Evolutionary conservation across 2,888 invertebrate species (phyloP).

Genomic region (Dicyrtomina minuta): DNA sequence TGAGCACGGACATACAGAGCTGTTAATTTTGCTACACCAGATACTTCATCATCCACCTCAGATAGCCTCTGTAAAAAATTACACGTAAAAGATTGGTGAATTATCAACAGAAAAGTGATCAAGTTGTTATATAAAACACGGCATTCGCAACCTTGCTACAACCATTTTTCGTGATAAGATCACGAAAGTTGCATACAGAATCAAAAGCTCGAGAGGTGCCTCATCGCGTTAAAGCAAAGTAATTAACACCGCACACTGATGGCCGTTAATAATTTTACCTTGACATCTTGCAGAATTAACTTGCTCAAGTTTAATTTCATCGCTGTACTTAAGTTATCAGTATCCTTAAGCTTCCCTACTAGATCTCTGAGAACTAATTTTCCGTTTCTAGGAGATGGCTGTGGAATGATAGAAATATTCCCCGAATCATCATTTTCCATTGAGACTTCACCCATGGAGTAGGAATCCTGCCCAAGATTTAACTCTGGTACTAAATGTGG

Average conservation of each 20-base stretch:
- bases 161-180: too few species aligned
- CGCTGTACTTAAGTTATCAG: constrained; percentile 41
- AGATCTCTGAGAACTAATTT: constrained; percentile 45
- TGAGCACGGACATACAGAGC: constrained; percentile 72
- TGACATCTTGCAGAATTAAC: constrained; percentile 51
- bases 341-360: constrained; percentile 46
- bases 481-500: constrained; percentile 81
- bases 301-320: constrained; percentile 46
- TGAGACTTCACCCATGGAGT: constrained; percentile 4
- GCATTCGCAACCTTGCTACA: too few species aligned
- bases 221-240: too few species aligned
- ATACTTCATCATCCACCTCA: constrained; percentile 75
- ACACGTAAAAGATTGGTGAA: not conserved
- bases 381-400: constrained; percentile 35
- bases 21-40: constrained; percentile 79
- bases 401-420: not conserved
- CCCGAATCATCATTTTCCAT: constrained; percentile 5
- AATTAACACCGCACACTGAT: too few species aligned
- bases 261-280: constrained; percentile 37
- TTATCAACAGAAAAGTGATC: too few species aligned
- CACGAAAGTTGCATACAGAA: too few species aligned
- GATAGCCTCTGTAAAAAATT: constrained; percentile 60
- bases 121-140: too few species aligned
- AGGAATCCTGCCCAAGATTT: constrained; percentile 46
- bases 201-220: too few species aligned